phyloP scores from a whole-genome alignment of 1,140 invertebrate species.

The Brachionus plicatilis region DNA sequence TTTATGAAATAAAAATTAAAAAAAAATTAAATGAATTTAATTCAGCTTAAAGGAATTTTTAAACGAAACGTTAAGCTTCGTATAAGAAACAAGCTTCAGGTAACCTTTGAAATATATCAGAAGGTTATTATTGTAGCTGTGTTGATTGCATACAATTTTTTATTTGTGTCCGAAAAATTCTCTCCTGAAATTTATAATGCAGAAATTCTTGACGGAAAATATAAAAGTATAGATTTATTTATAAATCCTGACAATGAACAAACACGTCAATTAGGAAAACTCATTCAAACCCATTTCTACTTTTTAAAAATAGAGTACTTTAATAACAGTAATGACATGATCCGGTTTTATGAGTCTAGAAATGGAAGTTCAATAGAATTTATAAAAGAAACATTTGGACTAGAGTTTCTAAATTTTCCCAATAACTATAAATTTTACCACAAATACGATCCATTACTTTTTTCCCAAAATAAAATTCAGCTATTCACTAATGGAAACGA shows the following conservation, averaged over 20 bases:
- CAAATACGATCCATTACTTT: background rate
- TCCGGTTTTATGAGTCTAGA: background rate
- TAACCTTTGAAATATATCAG: constrained; percentile 5
- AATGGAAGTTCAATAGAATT: background rate
- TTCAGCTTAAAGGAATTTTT: background rate
- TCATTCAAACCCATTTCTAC: background rate
- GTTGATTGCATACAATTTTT: background rate
- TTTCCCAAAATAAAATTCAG: background rate
- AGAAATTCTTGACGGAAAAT: background rate
- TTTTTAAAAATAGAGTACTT: background rate
- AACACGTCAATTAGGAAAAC: background rate
- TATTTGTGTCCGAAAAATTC: constrained; percentile 1
- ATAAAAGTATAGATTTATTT: background rate
- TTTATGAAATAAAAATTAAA: background rate
- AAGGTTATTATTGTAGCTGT: background rate
- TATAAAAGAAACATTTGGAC: background rate
- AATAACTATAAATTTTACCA: constrained; percentile 1
- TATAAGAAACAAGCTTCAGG: background rate
- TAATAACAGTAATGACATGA: constrained; percentile 4
- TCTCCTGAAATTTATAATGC: background rate
- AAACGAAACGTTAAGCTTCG: constrained; percentile 16
- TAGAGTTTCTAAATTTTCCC: constrained; percentile 27
- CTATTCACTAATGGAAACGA: background rate
- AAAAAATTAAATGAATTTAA: background rate
- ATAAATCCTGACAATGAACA: background rate